Evolutionary conservation across 2,113 vertebrate species (phyloP).

Genomic region (Toxotes jaculatrix): DNA sequence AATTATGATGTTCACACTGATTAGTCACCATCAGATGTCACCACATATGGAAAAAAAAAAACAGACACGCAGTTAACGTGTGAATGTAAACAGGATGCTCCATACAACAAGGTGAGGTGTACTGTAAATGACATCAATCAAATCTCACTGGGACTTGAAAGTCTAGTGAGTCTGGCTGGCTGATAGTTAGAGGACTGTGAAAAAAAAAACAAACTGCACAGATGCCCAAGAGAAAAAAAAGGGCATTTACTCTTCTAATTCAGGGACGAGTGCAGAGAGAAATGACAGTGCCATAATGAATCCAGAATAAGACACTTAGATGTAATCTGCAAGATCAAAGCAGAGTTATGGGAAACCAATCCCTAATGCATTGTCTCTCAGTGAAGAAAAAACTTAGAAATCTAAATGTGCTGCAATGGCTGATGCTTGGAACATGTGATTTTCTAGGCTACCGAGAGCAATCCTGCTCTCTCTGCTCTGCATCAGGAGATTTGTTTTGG

Average conservation of each 20-base stretch:
- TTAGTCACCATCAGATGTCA: too few species aligned
- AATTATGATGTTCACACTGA: too few species aligned
- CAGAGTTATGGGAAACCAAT: conserved; percentile 34
- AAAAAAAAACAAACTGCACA: conserved; percentile 43
- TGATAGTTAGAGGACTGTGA: background rate
- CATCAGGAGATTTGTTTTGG: conserved; percentile 41
- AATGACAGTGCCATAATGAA: conserved; percentile 45
- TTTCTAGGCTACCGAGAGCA: conserved; percentile 42
- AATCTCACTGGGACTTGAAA: too few species aligned
- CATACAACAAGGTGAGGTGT: too few species aligned
- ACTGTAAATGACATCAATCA: too few species aligned
- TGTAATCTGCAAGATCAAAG: conserved; percentile 69
- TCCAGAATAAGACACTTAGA: conserved; percentile 52
- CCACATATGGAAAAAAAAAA: too few species aligned
- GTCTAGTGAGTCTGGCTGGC: background rate
- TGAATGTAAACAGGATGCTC: too few species aligned
- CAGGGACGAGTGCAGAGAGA: conserved; percentile 37
- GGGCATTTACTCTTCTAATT: conserved; percentile 38
- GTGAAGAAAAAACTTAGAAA: conserved; percentile 23
- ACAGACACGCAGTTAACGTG: too few species aligned
- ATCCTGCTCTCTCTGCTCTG: conserved; percentile 9
- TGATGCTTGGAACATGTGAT: conserved; percentile 35
- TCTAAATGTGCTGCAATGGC: conserved; percentile 48
- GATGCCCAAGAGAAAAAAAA: conserved; percentile 48
- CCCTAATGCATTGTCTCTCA: conserved; percentile 54